Conservation (phyloP, 2,888 invertebrate genomes). For the Lepidochrysops patricia region DNA sequence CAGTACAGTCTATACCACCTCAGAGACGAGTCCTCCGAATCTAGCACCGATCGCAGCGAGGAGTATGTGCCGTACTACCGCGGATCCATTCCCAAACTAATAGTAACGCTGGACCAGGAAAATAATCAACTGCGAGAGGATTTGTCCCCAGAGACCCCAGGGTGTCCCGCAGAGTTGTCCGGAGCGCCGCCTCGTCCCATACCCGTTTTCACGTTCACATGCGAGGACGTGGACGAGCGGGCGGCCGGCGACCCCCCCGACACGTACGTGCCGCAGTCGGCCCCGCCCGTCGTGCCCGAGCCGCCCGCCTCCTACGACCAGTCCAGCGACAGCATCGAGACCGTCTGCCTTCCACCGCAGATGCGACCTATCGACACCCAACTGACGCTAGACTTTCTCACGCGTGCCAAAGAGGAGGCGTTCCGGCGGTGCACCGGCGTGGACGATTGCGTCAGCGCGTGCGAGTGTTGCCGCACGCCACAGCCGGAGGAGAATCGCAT, state of each 20-base stretch:
- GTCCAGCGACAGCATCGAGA: slow-evolving; percentile 48
- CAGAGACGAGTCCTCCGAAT: slow-evolving; percentile 56
- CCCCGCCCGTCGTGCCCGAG: slow-evolving; percentile 42
- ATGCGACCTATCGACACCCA: slow-evolving; percentile 60
- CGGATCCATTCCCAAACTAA: slow-evolving; percentile 59
- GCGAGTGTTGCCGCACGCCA: slow-evolving; percentile 63
- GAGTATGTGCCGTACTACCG: slow-evolving; percentile 50
- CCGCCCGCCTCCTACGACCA: slow-evolving; percentile 44
- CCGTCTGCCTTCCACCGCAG: slow-evolving; percentile 49
- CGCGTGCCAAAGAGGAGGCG: slow-evolving; percentile 35
- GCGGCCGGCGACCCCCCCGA: slow-evolving; percentile 33
- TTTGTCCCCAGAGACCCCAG: slow-evolving; percentile 55
- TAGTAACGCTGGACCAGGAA: slow-evolving; percentile 58
- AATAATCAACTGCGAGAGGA: slow-evolving; percentile 55
- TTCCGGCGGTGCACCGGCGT: slow-evolving; percentile 51
- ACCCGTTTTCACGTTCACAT: slow-evolving; percentile 62
- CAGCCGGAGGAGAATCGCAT: slow-evolving; percentile 59
- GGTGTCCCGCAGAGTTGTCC: slow-evolving; percentile 47
- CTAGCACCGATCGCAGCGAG: slow-evolving; percentile 60
- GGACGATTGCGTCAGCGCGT: slow-evolving; percentile 61
- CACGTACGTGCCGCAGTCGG: slow-evolving; percentile 31
- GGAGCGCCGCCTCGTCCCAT: slow-evolving; percentile 39
- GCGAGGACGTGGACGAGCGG: slow-evolving; percentile 57
- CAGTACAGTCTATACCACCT: slow-evolving; percentile 43
- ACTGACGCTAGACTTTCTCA: slow-evolving; percentile 53